These are phyloP conservation scores for Malaclemys terrapin DNA, from an alignment of 2,113 vertebrate species.

Conservation along the genomic window DNA sequence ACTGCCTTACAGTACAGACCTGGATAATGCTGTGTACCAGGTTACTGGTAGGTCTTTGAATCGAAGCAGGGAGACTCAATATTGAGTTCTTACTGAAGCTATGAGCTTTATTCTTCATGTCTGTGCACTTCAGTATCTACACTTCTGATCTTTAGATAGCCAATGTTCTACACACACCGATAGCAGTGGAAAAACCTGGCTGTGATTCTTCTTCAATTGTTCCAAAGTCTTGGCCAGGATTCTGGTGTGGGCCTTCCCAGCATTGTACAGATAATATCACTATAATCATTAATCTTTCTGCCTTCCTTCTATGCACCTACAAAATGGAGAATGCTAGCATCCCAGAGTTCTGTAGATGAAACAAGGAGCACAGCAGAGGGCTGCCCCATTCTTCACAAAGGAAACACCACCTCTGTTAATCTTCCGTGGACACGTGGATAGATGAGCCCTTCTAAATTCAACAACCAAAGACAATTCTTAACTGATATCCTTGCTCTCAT, in stretches of 20 bases:
- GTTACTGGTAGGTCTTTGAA: neutral
- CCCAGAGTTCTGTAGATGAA: neutral
- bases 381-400: neutral
- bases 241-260: accelerated
- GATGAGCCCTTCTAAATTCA: accelerated
- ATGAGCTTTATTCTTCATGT: neutral
- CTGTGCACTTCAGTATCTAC: accelerated
- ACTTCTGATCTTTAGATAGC: accelerated
- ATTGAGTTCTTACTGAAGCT: accelerated
- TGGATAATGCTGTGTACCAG: neutral
- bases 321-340: neutral
- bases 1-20: neutral
- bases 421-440: accelerated
- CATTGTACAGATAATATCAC: neutral
- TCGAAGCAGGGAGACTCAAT: neutral
- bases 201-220: neutral
- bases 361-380: neutral
- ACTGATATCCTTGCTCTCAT: neutral
- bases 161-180: accelerated
- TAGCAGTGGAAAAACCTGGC: neutral
- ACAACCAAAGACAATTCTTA: neutral
- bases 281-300: neutral
- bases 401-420: neutral
- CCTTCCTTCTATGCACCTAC: neutral
- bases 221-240: accelerated